Evolutionary conservation across 2,113 vertebrate species (phyloP), one percentile per base, ranked within the genome.

Genomic region (Gymnocephalus cernua): DNA sequence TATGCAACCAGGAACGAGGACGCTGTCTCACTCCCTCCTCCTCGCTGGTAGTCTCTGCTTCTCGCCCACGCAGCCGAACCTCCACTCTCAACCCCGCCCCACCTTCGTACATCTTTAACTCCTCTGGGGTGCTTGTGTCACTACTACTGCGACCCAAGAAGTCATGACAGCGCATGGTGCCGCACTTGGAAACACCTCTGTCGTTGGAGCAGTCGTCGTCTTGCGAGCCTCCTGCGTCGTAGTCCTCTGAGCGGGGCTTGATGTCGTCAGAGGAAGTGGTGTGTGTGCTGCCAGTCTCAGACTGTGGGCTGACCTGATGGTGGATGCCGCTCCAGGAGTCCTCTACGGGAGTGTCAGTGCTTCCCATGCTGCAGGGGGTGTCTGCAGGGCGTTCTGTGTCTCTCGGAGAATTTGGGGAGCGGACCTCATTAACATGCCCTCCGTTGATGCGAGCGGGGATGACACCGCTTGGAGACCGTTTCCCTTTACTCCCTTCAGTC

Each of bases 221-320:
- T 77, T 99, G 98, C 56, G 98, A 99, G 6, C 98, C 98, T n/a
- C 98, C 98, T 0, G 98, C 98, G 65, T 99, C 98, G 67, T 99
- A 99, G 93, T 99, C 98, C 94, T 99, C 98, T 0, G 98, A 99
- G 77, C 97, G 95, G 35, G 98, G 98, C 91, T 99, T 99, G 90
- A 99, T 99, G 87, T 99, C 98, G 48, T 99, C 98, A 0, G 98
- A 99, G 53, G 98, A 99, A 1, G 98, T 99, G 54, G 97, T 97
- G 87, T 95, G 93, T 0, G 89, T 96, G 86, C 98, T 99, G 86
- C 94, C 97, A 0, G 95, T 97, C 86, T 99, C 98, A 0, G 98
- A 99, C 72, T 98, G 96, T 0, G 98, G 98, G 74, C 97, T 99
- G 85, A 96, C 96, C 88, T 96, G 95, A 66, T 95, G 96, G 85